Evolutionary conservation across 2,797 vertebrate genomes (phyloP).

Genomic region (Buceros bicornis): DNA sequence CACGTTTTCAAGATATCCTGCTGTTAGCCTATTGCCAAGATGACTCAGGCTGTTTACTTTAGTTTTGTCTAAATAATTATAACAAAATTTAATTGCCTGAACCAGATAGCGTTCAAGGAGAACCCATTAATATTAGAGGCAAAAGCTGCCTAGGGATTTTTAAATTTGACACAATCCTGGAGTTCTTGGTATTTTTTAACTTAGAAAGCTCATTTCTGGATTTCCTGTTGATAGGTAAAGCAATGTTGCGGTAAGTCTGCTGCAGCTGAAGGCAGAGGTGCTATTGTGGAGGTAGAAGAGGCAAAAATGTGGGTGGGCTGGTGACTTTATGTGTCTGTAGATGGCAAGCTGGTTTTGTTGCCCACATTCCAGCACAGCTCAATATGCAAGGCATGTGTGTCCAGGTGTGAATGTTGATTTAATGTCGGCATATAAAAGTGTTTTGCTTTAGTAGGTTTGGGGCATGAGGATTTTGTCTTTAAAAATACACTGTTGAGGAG

Average conservation of each 20-base stretch:
- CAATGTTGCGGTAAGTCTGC: neutral
- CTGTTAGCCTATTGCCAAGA: conserved; percentile 36
- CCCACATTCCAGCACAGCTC: neutral
- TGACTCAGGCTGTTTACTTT: conserved; percentile 61
- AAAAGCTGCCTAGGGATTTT: conserved; percentile 33
- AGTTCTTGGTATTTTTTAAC: neutral
- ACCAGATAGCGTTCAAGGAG: conserved; percentile 29
- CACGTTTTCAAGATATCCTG: conserved; percentile 10
- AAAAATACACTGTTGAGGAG: neutral
- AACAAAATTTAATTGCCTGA: conserved; percentile 58
- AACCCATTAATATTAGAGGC: conserved; percentile 55
- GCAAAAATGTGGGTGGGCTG: conserved; percentile 24
- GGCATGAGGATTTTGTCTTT: neutral
- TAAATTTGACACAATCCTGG: neutral
- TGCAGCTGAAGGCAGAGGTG: neutral
- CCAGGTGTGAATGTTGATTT: neutral
- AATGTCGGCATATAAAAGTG: neutral
- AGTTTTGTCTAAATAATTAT: conserved; percentile 68
- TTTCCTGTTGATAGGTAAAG: conserved; percentile 7
- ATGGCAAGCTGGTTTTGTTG: neutral
- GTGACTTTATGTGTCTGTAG: neutral
- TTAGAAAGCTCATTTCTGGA: neutral
- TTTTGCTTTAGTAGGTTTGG: neutral
- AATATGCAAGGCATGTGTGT: neutral
- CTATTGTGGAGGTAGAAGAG: neutral